Evolutionary conservation across 2,113 vertebrate species (phyloP).

Genomic region (Shinisaurus crocodilurus): DNA sequence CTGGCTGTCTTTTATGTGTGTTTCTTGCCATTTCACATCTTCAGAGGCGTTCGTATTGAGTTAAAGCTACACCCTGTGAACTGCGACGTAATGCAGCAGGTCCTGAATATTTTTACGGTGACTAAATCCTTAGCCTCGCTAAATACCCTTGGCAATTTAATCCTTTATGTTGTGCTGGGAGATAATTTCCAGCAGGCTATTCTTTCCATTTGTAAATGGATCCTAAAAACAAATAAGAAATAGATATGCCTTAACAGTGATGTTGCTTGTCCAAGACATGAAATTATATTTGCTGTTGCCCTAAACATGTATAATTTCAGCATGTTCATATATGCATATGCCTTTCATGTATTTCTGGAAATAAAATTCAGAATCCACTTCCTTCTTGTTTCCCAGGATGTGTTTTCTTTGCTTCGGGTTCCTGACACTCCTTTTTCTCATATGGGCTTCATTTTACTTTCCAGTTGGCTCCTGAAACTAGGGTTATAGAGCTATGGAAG

Average conservation of each 20-base stretch:
- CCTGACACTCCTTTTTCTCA: background rate
- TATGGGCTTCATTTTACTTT: background rate
- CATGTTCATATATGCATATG: background rate
- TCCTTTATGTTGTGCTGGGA: conserved; percentile 79
- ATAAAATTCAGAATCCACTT: conserved; percentile 39
- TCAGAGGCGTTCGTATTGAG: conserved; percentile 61
- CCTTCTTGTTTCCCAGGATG: background rate
- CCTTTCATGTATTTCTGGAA: background rate
- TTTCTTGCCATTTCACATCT: conserved; percentile 77
- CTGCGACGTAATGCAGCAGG: conserved; percentile 26
- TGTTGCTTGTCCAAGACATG: rapidly evolving
- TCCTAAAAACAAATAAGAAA: conserved; percentile 28
- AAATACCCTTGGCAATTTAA: conserved; percentile 82
- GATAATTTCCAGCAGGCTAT: conserved; percentile 77
- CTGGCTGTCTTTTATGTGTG: conserved; percentile 75
- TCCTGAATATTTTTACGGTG: conserved; percentile 68
- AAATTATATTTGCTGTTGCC: background rate
- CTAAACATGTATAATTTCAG: background rate
- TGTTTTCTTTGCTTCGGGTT: background rate
- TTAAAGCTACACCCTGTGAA: conserved; percentile 4
- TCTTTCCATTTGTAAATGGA: conserved; percentile 50
- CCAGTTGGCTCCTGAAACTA: background rate
- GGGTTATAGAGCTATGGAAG: background rate
- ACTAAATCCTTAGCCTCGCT: conserved; percentile 79
- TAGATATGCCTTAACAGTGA: conserved; percentile 10